Base-by-base conservation (phyloP, 2,888 invertebrate genomes). In the Eulithis testata region DNA sequence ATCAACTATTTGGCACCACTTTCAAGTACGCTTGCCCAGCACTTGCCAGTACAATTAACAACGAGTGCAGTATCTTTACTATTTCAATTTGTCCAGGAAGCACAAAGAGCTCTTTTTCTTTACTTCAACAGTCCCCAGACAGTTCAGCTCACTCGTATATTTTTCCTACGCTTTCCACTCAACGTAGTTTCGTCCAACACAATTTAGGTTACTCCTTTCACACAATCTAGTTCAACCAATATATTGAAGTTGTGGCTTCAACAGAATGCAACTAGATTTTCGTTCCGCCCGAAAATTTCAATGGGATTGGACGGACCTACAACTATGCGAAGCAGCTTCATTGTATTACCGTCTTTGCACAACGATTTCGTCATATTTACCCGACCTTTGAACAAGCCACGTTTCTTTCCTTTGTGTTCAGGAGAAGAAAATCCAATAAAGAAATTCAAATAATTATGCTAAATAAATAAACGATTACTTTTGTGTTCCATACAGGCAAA, bases 211-310 rank as follows among this genome's bases (percentile, higher is more conserved):
- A 37, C 55, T 40, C 40, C 51, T 55, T 47, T 51, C 21, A 54
- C 53, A 44, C 59, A 60, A 63, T 49, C 63, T 49, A 40, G 56
- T 4, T 49, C 21, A 31, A 49, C 21, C 37, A 58, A 47, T 14
- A 57, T 53, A 61, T 45, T 54, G 56, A 51, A 52, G 45, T 27
- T 6, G 40, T 57, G 49, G 44, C 49, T 40, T 40, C 12, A 47
- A 40, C 50, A 63, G 65, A 63, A 72, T 70, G 67, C 67, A 44
- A 64, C 64, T 63, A 65, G 45, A 69, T 65, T 63, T 66, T 55
- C 61, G 55, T 47, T 57, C 31, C 27, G 56, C 50, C 47, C 50
- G 50, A 27, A 60, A 63, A 68, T 63, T 68, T 59, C 52, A 47
- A 47, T 21, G 64, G 31, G 40, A 40, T 31, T 31, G 64, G 40